Conservation (phyloP, 1,140 invertebrate species). For the Nymphalis io region DNA sequence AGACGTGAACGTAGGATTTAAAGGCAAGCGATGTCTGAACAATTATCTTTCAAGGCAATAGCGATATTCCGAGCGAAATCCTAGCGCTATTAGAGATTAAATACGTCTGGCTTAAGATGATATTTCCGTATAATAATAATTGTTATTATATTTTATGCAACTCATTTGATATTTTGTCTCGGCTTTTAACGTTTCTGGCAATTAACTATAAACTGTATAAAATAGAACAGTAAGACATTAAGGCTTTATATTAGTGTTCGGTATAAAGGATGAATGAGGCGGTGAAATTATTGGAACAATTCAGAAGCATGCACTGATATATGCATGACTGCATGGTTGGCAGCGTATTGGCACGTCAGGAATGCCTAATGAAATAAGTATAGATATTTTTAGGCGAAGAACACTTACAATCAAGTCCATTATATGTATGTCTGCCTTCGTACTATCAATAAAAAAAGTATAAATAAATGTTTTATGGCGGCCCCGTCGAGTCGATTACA, state of each 20-base stretch:
- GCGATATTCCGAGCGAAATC: neutral
- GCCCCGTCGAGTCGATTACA: no score
- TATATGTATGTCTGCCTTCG: neutral
- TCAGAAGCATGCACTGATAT: no score
- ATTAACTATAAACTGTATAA: neutral
- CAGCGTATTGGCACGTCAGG: neutral
- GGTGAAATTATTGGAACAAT: neutral
- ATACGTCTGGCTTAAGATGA: neutral
- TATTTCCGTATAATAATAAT: neutral
- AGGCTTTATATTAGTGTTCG: neutral
- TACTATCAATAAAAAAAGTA: neutral
- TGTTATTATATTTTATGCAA: neutral
- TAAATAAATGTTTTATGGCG: no score
- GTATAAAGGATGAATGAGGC: neutral
- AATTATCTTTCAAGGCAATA: conserved; percentile 2
- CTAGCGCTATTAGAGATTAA: neutral
- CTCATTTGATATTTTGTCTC: no score
- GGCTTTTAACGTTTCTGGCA: neutral
- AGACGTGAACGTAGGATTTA: neutral
- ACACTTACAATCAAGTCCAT: no score
- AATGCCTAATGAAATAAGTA: neutral
- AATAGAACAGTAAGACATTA: neutral
- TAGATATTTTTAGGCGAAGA: no score
- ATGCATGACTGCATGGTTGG: neutral
- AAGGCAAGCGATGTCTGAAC: neutral